These are phyloP conservation scores for Lycorma delicatula DNA, from an alignment of 1,140 invertebrate species.

Conservation along the genomic window DNA sequence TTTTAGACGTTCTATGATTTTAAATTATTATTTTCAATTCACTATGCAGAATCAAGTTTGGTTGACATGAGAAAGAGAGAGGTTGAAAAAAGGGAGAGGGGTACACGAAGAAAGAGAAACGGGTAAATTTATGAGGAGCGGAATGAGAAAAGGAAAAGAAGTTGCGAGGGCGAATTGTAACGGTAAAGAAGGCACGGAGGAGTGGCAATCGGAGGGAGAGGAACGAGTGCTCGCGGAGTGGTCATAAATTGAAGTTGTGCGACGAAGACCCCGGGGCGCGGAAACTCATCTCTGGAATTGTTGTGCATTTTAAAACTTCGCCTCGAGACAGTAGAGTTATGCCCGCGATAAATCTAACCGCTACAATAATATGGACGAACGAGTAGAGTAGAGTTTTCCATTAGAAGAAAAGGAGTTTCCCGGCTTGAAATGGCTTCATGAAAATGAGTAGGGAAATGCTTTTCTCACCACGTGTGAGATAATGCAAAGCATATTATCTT, in stretches of 20 bases:
- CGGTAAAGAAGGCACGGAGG: no score
- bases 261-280: neutral
- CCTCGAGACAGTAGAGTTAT: conserved; percentile 3
- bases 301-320: conserved; percentile 7
- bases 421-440: conserved; percentile 6
- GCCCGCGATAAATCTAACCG: conserved; percentile 1
- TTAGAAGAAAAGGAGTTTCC: conserved; percentile 7
- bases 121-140: no score
- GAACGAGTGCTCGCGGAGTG: neutral
- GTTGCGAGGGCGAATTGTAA: no score
- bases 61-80: no score
- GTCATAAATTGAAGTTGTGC: neutral
- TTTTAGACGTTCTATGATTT: no score
- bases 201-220: no score
- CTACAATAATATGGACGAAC: conserved; percentile 1
- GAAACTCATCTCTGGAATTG: neutral
- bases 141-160: conserved; percentile 7
- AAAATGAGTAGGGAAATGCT: conserved; percentile 2
- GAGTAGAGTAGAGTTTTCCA: conserved; percentile 5
- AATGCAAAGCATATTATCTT: conserved; percentile 6
- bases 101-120: no score
- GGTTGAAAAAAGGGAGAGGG: no score
- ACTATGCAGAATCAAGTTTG: no score
- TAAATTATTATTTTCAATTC: no score
- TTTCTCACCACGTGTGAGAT: neutral